Conservation (phyloP, 1,140 invertebrate species). For the Pteromalus puparum region DNA sequence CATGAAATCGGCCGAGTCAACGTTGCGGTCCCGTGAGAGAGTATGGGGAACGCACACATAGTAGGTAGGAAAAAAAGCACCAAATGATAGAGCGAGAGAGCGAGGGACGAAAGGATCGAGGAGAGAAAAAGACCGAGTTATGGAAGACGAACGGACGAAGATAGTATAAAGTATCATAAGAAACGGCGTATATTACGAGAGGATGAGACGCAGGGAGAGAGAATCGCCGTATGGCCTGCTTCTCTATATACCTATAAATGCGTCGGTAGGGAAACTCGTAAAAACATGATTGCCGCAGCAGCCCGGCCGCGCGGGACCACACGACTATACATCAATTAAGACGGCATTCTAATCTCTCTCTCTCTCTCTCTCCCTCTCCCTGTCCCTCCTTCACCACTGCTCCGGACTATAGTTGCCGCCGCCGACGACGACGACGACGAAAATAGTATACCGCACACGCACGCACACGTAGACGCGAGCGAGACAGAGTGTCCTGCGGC, state of each 20-base stretch:
- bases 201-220: conserved; percentile 12
- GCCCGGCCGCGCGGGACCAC: conserved; percentile 23
- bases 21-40: conserved; percentile 33
- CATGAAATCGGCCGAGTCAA: conserved; percentile 51
- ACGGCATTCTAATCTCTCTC: conserved; percentile 50
- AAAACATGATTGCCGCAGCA: conserved; percentile 45
- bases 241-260: conserved; percentile 37
- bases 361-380: conserved; percentile 20
- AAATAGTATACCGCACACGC: conserved; percentile 32
- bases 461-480: neutral
- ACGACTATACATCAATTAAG: conserved; percentile 61
- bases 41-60: conserved; percentile 38
- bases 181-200: conserved; percentile 31
- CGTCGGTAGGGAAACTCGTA: conserved; percentile 49
- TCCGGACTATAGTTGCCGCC: neutral
- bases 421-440: neutral
- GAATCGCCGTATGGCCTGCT: conserved; percentile 11
- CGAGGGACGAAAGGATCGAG: neutral
- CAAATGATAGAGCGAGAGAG: conserved; percentile 50
- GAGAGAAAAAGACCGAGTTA: conserved; percentile 19
- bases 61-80: conserved; percentile 11
- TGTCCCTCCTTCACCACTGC: conserved; percentile 56
- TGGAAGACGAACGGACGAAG: conserved; percentile 32
- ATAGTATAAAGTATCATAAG: conserved; percentile 50
- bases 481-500: conserved; percentile 25